Conservation (phyloP, 2,797 vertebrate species). For the Rhynchonycteris naso region DNA sequence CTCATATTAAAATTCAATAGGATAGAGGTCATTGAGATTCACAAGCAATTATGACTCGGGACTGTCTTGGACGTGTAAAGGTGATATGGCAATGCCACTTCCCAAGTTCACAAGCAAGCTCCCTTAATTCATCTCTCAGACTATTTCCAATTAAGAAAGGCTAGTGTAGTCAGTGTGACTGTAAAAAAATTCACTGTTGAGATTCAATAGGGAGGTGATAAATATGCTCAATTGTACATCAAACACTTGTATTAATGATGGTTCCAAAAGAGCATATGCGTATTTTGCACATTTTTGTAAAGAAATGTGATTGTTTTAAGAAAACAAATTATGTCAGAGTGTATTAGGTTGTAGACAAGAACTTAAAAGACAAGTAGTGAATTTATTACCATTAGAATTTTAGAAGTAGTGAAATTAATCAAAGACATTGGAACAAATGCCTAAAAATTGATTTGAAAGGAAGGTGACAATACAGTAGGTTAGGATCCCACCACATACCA, state of each 20-base stretch:
- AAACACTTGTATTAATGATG: slow-evolving; percentile 29
- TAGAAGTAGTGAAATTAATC: slow-evolving; percentile 44
- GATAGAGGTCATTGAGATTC: background rate
- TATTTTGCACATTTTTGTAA: slow-evolving; percentile 41
- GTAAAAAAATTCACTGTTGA: background rate
- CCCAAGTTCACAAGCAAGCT: background rate
- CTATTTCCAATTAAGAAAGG: background rate
- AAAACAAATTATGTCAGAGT: background rate
- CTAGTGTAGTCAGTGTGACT: background rate
- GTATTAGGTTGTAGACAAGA: background rate
- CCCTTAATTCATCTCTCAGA: background rate
- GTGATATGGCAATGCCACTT: background rate
- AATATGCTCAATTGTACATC: slow-evolving; percentile 36
- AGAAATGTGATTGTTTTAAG: slow-evolving; percentile 53
- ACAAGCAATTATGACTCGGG: background rate
- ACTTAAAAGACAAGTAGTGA: background rate
- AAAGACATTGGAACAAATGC: background rate
- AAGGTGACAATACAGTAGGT: background rate
- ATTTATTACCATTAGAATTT: slow-evolving; percentile 40
- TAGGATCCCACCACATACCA: background rate
- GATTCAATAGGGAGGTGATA: background rate
- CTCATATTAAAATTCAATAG: slow-evolving; percentile 39
- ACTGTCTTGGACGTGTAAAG: background rate
- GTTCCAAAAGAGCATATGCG: background rate
- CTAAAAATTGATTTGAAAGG: background rate